A percentile compares a stretch with the other conserved stretches of the same genome.
Conservation (phyloP, 2,113 vertebrate genomes). For the Rhadina sibilatrix region DNA sequence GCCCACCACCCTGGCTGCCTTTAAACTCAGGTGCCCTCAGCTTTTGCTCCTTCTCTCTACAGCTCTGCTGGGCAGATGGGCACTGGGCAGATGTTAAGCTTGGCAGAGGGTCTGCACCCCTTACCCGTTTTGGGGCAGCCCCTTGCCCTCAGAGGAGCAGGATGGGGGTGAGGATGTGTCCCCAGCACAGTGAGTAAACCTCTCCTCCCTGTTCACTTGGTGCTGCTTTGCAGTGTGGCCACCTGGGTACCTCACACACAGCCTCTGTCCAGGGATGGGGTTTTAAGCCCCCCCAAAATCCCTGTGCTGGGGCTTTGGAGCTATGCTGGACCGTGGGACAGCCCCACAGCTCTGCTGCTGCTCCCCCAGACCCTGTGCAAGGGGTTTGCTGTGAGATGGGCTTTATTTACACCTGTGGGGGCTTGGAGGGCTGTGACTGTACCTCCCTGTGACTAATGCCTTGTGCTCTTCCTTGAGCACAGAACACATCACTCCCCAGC, state of each 20-base stretch:
- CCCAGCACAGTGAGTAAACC: fast-evolving
- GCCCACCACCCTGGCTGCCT: fast-evolving
- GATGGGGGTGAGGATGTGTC: background rate
- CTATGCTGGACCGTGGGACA: fast-evolving
- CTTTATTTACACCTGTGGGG: background rate
- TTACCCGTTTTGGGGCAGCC: background rate
- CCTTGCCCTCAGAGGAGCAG: background rate
- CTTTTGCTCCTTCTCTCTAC: fast-evolving
- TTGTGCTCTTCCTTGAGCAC: background rate
- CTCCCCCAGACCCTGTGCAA: background rate
- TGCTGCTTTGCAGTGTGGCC: background rate
- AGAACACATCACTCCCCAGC: background rate
- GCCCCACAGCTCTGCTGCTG: background rate
- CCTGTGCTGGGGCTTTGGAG: background rate
- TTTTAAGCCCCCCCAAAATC: fast-evolving
- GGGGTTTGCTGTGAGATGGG: background rate
- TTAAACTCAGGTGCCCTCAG: background rate
- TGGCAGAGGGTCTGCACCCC: background rate
- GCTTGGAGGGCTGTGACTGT: background rate
- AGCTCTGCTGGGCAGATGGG: background rate
- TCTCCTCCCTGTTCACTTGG: background rate
- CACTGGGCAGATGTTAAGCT: fast-evolving
- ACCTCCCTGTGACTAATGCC: background rate
- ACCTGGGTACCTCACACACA: fast-evolving
- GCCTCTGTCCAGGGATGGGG: fast-evolving